Percentiles rank a stretch among this genome's conserved stretches.
Conservation (phyloP, 2,888 invertebrate species). For the Drosophila birchii region DNA sequence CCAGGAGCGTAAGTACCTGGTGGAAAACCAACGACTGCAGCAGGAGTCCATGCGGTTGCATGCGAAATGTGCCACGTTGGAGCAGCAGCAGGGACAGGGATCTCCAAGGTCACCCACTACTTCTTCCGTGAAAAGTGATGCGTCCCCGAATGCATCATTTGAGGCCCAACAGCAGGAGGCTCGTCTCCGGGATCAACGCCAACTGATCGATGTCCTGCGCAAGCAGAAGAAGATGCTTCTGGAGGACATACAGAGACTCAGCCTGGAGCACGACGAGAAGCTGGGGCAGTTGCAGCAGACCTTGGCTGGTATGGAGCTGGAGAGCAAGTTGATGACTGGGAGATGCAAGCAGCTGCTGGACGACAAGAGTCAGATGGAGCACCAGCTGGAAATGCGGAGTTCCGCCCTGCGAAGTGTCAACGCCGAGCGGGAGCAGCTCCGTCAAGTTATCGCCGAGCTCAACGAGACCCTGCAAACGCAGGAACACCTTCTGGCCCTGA, state of each 20-base stretch:
- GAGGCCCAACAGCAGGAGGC: conserved; percentile 75
- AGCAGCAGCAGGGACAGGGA: conserved; percentile 55
- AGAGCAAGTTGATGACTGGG: conserved; percentile 80
- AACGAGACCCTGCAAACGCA: conserved; percentile 69
- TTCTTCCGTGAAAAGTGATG: not conserved
- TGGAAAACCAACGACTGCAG: conserved; percentile 82
- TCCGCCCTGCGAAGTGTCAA: conserved; percentile 50
- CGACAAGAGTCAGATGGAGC: conserved; percentile 66
- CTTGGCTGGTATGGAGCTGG: conserved; percentile 76
- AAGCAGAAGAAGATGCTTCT: conserved; percentile 81
- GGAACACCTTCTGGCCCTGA: conserved; percentile 59
- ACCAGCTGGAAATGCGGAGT: conserved; percentile 62
- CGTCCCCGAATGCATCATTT: conserved; percentile 53
- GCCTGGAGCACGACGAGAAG: conserved; percentile 76
- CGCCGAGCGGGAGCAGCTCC: conserved; percentile 68
- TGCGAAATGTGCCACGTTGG: conserved; percentile 73
- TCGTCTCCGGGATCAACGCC: conserved; percentile 76
- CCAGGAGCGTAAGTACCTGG: conserved; percentile 82
- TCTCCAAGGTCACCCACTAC: not conserved
- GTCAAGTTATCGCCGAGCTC: conserved; percentile 65
- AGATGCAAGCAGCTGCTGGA: conserved; percentile 75
- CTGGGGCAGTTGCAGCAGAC: conserved; percentile 74
- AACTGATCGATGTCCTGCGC: conserved; percentile 81
- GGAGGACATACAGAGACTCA: conserved; percentile 74
- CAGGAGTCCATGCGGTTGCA: conserved; percentile 78